Percentiles rank a stretch among this genome's conserved stretches.
phyloP scores from a whole-genome alignment of 2,113 vertebrate genomes.

The Podiceps cristatus region DNA sequence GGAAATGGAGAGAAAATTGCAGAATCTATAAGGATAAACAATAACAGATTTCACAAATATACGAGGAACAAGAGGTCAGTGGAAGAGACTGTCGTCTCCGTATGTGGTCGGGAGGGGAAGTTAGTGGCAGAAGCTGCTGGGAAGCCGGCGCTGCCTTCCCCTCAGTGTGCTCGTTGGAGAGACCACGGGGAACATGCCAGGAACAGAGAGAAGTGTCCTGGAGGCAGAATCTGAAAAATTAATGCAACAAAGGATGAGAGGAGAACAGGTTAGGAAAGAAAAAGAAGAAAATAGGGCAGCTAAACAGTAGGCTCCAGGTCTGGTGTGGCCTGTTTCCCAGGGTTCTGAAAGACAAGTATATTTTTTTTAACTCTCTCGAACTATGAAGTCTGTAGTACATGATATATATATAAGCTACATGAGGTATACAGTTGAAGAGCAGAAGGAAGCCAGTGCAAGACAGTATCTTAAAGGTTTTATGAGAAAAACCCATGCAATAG shows the following conservation, averaged over 20 bases:
- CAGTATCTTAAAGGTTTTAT: background rate
- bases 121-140: background rate
- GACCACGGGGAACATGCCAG: background rate
- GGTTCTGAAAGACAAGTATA: background rate
- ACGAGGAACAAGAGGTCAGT: background rate
- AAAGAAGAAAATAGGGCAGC: constrained; percentile 33
- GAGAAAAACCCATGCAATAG: background rate
- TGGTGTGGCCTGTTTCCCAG: background rate
- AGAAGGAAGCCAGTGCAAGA: background rate
- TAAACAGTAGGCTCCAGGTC: background rate
- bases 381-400: background rate
- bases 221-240: constrained; percentile 58
- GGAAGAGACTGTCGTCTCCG: background rate
- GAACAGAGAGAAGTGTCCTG: background rate
- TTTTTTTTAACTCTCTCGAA: background rate
- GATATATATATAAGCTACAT: background rate
- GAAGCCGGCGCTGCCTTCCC: background rate
- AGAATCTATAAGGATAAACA: background rate
- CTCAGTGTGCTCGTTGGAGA: background rate
- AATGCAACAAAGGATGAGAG: constrained; percentile 21
- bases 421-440: background rate
- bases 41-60: constrained; percentile 7
- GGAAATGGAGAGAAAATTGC: constrained; percentile 31
- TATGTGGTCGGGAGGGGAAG: background rate
- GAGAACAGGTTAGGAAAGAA: background rate